Evolutionary conservation across 2,797 vertebrate species (phyloP).

Genomic region (Psittacula derbiana): DNA sequence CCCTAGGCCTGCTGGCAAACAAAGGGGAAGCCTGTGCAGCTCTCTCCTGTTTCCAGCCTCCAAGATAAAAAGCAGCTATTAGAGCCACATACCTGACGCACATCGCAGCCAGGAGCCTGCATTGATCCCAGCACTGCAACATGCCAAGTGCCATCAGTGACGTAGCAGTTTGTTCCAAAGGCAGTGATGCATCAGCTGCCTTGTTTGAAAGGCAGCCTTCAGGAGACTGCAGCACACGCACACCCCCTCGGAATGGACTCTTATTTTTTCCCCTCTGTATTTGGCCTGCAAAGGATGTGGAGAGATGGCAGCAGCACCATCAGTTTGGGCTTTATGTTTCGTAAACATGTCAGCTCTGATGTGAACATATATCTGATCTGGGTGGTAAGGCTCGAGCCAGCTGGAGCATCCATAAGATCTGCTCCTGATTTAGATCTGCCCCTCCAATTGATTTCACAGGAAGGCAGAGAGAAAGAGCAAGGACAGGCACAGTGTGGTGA

Average conservation of each 20-base stretch:
- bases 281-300: not conserved
- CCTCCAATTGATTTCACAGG: not conserved
- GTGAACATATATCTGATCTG: accelerated
- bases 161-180: not conserved
- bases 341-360: not conserved
- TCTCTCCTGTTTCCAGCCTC: not conserved
- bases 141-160: constrained; percentile 50
- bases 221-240: constrained; percentile 38
- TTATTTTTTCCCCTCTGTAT: not conserved
- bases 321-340: not conserved
- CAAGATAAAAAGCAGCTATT: not conserved
- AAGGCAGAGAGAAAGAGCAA: not conserved
- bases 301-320: not conserved
- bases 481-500: not conserved
- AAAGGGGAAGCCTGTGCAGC: not conserved
- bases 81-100: constrained; percentile 66
- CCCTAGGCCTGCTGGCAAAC: not conserved
- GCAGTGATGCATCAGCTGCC: constrained; percentile 47
- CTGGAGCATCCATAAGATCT: not conserved
- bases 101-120: constrained; percentile 60
- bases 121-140: constrained; percentile 66
- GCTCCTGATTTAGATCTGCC: not conserved
- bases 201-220: constrained; percentile 14
- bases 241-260: not conserved
- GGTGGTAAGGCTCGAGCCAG: not conserved